These are phyloP conservation scores for Cheilosia pagana DNA, from an alignment of 2,888 invertebrate genomes.

Conservation along the genomic window DNA sequence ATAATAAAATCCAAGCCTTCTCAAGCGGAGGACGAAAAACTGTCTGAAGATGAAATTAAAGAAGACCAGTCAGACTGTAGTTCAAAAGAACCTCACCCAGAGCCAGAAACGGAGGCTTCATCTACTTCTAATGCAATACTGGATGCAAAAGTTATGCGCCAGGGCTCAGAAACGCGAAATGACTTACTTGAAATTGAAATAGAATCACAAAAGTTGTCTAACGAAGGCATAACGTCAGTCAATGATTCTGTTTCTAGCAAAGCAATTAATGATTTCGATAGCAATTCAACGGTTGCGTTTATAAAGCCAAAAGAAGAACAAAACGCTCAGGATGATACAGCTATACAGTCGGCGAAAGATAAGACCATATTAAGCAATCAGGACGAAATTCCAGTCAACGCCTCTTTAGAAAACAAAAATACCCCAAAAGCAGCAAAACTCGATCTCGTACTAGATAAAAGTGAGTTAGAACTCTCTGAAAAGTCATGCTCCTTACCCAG, in stretches of 20 bases:
- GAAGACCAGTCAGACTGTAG: neutral
- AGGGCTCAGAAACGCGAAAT: constrained; percentile 82
- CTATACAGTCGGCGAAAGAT: neutral
- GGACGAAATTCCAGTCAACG: neutral
- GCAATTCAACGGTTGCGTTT: neutral
- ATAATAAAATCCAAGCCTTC: constrained; percentile 80
- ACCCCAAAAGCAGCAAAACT: constrained; percentile 74
- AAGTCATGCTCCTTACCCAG: constrained; percentile 70
- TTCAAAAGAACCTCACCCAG: constrained; percentile 1
- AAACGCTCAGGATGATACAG: neutral
- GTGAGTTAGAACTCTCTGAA: constrained; percentile 82
- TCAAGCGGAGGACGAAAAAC: constrained; percentile 75
- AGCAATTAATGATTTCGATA: neutral
- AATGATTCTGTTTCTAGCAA: neutral
- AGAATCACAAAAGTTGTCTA: constrained; percentile 30
- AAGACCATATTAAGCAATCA: neutral
- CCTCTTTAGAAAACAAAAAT: neutral
- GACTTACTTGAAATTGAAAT: constrained; percentile 80
- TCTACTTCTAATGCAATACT: constrained; percentile 19
- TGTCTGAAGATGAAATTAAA: constrained; percentile 76
- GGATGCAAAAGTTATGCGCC: constrained; percentile 80
- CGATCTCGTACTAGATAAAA: constrained; percentile 81
- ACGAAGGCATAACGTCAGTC: constrained; percentile 42
- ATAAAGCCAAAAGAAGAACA: neutral
- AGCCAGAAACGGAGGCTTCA: neutral